Evolutionary conservation across 2,888 invertebrate genomes (phyloP).

Genomic region (Cryptophagus acutangulus): DNA sequence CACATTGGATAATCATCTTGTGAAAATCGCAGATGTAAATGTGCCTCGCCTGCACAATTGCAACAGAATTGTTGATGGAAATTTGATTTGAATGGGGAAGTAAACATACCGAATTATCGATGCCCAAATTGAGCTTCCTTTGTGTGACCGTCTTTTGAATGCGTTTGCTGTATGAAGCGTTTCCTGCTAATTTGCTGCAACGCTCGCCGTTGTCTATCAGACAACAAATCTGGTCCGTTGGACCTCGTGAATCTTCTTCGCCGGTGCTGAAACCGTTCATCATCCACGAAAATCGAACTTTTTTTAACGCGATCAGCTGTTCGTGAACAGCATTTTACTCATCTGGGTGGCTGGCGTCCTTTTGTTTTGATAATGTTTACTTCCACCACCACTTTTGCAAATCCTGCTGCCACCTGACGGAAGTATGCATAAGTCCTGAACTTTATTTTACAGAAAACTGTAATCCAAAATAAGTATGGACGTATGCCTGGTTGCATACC

Average conservation of each 20-base stretch:
- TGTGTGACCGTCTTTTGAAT: slow-evolving; percentile 94
- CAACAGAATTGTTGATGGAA: no score
- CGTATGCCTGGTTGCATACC: no score
- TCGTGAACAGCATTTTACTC: slow-evolving; percentile 18
- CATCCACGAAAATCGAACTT: no score
- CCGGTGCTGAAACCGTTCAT: slow-evolving; percentile 91
- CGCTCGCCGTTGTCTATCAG: slow-evolving; percentile 83
- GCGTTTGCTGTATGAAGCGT: slow-evolving; percentile 94
- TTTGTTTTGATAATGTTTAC: no score
- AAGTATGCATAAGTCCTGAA: no score
- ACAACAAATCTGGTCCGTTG: slow-evolving; percentile 87
- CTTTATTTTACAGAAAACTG: no score
- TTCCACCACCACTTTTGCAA: no score
- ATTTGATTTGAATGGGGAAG: no score
- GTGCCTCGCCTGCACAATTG: slow-evolving; percentile 74
- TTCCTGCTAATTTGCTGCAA: slow-evolving; percentile 83
- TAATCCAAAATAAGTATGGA: no score
- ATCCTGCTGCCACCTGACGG: no score
- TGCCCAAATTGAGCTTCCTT: slow-evolving; percentile 79
- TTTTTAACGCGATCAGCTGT: slow-evolving; percentile 19
- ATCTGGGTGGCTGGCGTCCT: no score
- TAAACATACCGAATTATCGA: slow-evolving; percentile 71
- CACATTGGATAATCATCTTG: slow-evolving; percentile 92
- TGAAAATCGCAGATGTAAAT: slow-evolving; percentile 96
- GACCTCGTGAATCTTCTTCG: slow-evolving; percentile 84